A percentile compares a stretch with the other conserved stretches of the same genome.
These are phyloP conservation scores for Latrodectus geometricus DNA, from an alignment of 1,140 invertebrate species.

Conservation along the genomic window DNA sequence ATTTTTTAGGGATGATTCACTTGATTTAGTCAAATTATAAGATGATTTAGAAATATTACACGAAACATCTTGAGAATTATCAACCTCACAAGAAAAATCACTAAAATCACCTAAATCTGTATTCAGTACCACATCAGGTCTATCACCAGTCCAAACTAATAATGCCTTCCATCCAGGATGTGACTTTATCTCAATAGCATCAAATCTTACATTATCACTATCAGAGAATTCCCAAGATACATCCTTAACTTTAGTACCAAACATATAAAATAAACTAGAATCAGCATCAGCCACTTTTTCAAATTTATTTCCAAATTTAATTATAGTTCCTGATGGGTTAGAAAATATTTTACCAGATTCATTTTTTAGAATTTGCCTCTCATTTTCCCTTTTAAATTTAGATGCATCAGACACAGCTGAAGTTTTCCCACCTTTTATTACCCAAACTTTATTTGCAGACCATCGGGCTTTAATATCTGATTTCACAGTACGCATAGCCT, in stretches of 20 bases:
- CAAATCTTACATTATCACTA: constrained; percentile 24
- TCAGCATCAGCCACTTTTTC: constrained; percentile 38
- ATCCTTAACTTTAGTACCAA: constrained; percentile 26
- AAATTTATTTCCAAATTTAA: constrained; percentile 40
- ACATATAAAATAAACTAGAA: constrained; percentile 26
- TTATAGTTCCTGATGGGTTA: not conserved
- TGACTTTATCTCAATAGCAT: constrained; percentile 37
- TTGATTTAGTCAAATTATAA: not conserved
- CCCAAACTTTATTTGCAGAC: constrained; percentile 42
- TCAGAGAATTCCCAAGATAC: constrained; percentile 49
- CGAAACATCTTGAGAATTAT: not conserved
- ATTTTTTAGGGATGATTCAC: not conserved
- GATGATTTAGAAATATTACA: not conserved
- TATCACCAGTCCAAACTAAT: constrained; percentile 36
- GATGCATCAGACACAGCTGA: too few relatives aligned
- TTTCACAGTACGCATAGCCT: constrained; percentile 26
- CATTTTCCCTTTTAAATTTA: too few relatives aligned
- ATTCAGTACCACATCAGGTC: constrained; percentile 21
- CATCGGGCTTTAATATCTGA: constrained; percentile 3
- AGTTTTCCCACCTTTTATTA: constrained; percentile 12
- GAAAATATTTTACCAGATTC: constrained; percentile 40
- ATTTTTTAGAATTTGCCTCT: constrained; percentile 2
- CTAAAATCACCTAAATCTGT: constrained; percentile 25
- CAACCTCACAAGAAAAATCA: constrained; percentile 21
- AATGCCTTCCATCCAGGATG: constrained; percentile 30